Evolutionary conservation across 2,888 invertebrate genomes (phyloP).

Genomic region (Trissolcus japonicus): DNA sequence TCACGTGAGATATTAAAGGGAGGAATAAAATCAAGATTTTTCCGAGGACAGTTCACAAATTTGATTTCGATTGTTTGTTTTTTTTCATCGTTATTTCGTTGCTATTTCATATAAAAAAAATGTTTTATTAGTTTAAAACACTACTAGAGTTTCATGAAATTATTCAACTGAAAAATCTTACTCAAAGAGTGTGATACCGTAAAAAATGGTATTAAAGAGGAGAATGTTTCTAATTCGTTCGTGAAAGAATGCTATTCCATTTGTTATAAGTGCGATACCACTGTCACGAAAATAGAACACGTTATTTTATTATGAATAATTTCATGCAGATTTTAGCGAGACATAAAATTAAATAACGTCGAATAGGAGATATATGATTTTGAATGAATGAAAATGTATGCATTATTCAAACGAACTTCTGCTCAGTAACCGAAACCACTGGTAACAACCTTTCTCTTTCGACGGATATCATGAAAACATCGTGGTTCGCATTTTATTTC

Average conservation of each 20-base stretch:
- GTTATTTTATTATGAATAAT: slow-evolving; percentile 37
- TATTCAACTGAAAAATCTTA: slow-evolving; percentile 17
- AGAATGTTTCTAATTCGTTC: slow-evolving; percentile 15
- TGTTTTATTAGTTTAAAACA: slow-evolving; percentile 2
- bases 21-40: no score
- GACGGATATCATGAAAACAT: slow-evolving; percentile 33
- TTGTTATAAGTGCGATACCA: slow-evolving; percentile 7
- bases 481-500: slow-evolving; percentile 21
- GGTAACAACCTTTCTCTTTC: slow-evolving; percentile 37
- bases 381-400: slow-evolving; percentile 44
- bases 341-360: slow-evolving; percentile 47
- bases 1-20: no score
- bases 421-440: slow-evolving; percentile 41
- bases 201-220: slow-evolving; percentile 8
- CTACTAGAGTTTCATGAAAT: neutral
- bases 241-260: slow-evolving; percentile 25
- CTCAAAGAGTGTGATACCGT: slow-evolving; percentile 6
- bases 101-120: neutral
- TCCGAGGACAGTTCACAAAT: no score
- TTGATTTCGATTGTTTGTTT: no score
- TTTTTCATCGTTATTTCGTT: no score
- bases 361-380: slow-evolving; percentile 35
- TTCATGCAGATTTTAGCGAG: slow-evolving; percentile 36
- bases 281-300: slow-evolving; percentile 21
- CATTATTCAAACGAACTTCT: slow-evolving; percentile 48